Evolutionary conservation across 2,113 vertebrate species (phyloP).

Genomic region (Progne subis): DNA sequence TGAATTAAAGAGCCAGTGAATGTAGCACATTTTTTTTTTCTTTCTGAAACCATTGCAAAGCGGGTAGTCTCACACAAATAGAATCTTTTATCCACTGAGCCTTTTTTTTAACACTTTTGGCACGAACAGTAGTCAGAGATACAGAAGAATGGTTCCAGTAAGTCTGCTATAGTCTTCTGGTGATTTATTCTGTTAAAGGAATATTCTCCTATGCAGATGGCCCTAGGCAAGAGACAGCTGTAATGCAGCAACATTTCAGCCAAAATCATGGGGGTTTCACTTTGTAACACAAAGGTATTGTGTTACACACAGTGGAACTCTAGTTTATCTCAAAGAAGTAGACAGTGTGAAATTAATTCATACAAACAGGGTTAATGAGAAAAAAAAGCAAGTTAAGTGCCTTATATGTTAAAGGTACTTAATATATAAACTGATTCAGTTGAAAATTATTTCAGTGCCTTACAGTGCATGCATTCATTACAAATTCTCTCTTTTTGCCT

Average conservation of each 20-base stretch:
- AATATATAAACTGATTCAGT: not conserved
- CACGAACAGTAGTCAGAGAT: constrained; percentile 58
- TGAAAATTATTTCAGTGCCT: not conserved
- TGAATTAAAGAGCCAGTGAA: constrained; percentile 81
- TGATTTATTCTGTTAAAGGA: constrained; percentile 69
- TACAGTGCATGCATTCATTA: not conserved
- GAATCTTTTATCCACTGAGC: constrained; percentile 48
- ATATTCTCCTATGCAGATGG: constrained; percentile 43
- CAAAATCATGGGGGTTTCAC: constrained; percentile 29
- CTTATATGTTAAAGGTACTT: not conserved
- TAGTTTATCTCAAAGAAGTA: not conserved
- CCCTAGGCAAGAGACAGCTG: constrained; percentile 30
- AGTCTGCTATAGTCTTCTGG: constrained; percentile 60
- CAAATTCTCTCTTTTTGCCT: not conserved
- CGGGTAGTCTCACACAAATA: constrained; percentile 74
- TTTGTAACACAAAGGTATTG: constrained; percentile 12
- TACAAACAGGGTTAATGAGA: not conserved
- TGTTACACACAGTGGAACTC: not conserved
- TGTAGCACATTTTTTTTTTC: constrained; percentile 61
- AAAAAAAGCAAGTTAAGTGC: not conserved
- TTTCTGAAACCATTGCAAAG: constrained; percentile 79
- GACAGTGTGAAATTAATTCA: not conserved
- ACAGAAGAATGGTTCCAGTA: constrained; percentile 51
- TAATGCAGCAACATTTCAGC: constrained; percentile 17
- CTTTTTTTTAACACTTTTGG: constrained; percentile 61